These are phyloP conservation scores for Perca flavescens DNA, from an alignment of 2,113 vertebrate species.

Conservation along the genomic window DNA sequence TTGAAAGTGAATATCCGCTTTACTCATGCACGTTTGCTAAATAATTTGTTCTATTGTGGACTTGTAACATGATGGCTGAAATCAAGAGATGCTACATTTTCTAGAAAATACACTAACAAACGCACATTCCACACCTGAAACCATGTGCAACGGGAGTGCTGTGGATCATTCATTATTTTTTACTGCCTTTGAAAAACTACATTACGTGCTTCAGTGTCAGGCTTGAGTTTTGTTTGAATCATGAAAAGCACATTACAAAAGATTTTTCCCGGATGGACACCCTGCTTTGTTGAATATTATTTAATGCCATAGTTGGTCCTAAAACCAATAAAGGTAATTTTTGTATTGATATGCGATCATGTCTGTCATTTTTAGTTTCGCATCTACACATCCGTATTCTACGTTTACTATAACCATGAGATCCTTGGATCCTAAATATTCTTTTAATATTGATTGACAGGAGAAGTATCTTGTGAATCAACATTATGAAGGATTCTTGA, in stretches of 20 bases:
- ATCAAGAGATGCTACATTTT: neutral
- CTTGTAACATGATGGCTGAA: conserved; percentile 20
- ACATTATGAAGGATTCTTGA: neutral
- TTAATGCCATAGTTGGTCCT: conserved; percentile 54
- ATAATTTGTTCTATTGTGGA: conserved; percentile 11
- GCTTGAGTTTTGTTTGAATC: neutral
- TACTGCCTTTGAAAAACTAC: conserved; percentile 7
- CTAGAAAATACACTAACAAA: conserved; percentile 4
- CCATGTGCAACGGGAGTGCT: neutral
- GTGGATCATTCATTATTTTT: conserved; percentile 8
- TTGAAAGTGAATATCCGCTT: conserved; percentile 13
- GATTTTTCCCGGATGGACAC: neutral
- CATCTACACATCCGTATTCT: neutral
- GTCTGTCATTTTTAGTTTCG: neutral
- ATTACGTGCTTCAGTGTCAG: conserved; percentile 15
- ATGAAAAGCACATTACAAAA: conserved; percentile 2
- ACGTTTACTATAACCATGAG: neutral
- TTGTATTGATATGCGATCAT: conserved; percentile 23
- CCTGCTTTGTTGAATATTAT: conserved; percentile 37
- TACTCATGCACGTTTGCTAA: conserved; percentile 9
- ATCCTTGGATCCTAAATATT: neutral
- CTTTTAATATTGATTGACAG: neutral
- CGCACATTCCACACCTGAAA: conserved; percentile 14
- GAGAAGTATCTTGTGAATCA: neutral
- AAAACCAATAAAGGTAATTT: conserved; percentile 63